Conservation (phyloP, 2,113 vertebrate genomes). For the Todiramphus saurophagus region DNA sequence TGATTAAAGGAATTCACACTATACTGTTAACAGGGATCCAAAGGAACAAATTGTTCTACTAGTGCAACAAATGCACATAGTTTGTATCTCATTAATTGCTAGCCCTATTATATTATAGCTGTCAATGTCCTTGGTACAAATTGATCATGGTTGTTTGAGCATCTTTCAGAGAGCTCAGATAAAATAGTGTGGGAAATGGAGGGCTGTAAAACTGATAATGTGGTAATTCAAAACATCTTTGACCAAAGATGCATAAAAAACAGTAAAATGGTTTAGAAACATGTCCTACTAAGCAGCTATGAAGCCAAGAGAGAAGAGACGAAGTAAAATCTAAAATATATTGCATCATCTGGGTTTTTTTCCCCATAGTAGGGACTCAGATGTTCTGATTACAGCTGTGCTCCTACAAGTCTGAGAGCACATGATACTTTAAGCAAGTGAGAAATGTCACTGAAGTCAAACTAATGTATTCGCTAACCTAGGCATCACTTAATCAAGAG, state of each 20-base stretch:
- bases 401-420: background rate
- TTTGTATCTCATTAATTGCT: background rate
- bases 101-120: background rate
- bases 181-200: background rate
- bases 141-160: background rate
- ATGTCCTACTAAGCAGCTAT: background rate
- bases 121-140: background rate
- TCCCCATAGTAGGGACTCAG: background rate
- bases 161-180: background rate
- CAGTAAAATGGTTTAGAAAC: background rate
- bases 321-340: background rate
- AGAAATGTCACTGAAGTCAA: background rate
- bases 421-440: background rate
- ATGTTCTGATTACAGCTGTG: background rate
- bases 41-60: background rate
- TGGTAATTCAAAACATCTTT: slow-evolving; percentile 28
- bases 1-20: background rate
- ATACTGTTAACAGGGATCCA: background rate
- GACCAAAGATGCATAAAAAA: slow-evolving; percentile 14
- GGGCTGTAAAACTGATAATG: background rate
- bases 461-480: background rate
- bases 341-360: background rate
- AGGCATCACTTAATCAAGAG: background rate
- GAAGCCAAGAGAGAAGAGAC: background rate
- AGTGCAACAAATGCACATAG: background rate